Conservation (phyloP, 2,888 invertebrate species). For the Sinohyriopsis cumingii region DNA sequence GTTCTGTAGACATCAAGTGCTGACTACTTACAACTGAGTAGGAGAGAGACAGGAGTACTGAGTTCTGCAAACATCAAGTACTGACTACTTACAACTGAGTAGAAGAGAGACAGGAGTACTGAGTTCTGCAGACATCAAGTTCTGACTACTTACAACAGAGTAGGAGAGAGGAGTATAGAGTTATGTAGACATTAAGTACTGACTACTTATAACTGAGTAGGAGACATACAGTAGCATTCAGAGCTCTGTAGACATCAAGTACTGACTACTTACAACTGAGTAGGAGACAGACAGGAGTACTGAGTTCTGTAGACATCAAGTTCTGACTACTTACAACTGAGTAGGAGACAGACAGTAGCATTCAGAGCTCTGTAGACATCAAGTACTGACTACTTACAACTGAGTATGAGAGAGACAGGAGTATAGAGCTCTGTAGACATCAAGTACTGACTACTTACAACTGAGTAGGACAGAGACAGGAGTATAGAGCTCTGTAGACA, state of each 20-base stretch:
- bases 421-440: too few species aligned
- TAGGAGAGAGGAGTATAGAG: slow-evolving; percentile 79
- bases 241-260: too few species aligned
- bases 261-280: slow-evolving; percentile 79
- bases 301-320: too few species aligned
- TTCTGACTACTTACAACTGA: slow-evolving; percentile 77
- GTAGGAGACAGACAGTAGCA: slow-evolving; percentile 81
- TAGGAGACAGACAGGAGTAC: slow-evolving; percentile 84
- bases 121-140: too few species aligned
- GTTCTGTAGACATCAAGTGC: too few species aligned
- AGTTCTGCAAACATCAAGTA: too few species aligned
- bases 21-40: slow-evolving; percentile 81
- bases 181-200: too few species aligned
- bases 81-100: slow-evolving; percentile 79
- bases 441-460: slow-evolving; percentile 75
- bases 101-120: slow-evolving; percentile 84
- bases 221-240: slow-evolving; percentile 82
- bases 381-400: slow-evolving; percentile 76
- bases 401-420: slow-evolving; percentile 87
- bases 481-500: too few species aligned
- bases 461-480: slow-evolving; percentile 89
- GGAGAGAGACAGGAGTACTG: slow-evolving; percentile 82
- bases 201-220: slow-evolving; percentile 82
- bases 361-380: too few species aligned
- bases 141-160: slow-evolving; percentile 77